phyloP scores from a whole-genome alignment of 2,888 invertebrate species.

The Rapana venosa region DNA sequence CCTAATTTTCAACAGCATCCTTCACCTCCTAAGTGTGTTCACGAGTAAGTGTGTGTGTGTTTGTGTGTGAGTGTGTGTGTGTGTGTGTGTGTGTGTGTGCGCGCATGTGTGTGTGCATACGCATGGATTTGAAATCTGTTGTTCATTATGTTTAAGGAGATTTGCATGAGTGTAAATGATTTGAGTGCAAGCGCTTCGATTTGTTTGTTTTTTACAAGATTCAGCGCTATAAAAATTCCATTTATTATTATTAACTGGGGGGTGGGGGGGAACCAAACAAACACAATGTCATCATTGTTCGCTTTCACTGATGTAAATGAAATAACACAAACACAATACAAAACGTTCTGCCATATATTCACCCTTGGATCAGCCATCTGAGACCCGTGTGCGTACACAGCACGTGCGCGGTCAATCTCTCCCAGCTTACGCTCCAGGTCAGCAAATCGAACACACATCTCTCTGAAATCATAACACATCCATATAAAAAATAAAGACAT shows the following conservation, averaged over 20 bases:
- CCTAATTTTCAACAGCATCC: no score
- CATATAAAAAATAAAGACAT: no score
- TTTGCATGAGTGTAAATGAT: no score
- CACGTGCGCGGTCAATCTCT: slow-evolving; percentile 97
- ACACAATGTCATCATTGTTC: background rate
- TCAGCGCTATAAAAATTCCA: no score
- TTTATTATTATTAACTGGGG: no score
- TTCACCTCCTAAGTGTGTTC: no score
- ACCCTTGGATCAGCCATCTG: slow-evolving; percentile 99
- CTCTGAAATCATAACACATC: slow-evolving; percentile 80
- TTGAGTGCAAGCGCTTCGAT: no score
- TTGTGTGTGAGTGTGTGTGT: background rate
- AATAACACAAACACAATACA: background rate
- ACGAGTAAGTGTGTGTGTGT: no score
- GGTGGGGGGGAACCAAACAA: no score
- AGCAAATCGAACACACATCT: slow-evolving; percentile 97
- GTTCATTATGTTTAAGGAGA: no score
- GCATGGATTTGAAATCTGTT: no score
- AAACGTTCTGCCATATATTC: slow-evolving; percentile 46
- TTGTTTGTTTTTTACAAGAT: no score
- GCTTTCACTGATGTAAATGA: background rate
- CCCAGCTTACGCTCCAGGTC: slow-evolving; percentile 99
- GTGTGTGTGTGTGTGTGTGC: background rate
- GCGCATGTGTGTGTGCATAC: background rate
- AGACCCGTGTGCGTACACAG: slow-evolving; percentile 98